Base-by-base conservation (phyloP, 2,113 vertebrate genomes). In the Nanorana parkeri region DNA sequence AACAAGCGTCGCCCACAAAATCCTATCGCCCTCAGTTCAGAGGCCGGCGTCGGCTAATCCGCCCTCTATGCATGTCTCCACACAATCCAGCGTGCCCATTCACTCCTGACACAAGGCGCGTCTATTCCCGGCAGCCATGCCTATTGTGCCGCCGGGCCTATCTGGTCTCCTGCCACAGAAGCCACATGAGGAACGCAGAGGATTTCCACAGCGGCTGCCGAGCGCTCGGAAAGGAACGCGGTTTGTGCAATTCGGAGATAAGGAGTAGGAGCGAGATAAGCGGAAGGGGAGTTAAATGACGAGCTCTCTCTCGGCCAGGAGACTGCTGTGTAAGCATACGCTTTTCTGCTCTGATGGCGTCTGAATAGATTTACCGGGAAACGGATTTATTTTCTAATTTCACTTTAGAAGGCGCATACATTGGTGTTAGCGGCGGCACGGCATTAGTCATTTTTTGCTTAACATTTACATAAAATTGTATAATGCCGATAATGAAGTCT, bases 351-450 rank as follows among this genome's bases (percentile, higher is more conserved):
- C 63, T 1, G 23, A 8, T 17, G 61, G 61, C 75, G 41, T 77
- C n/a, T 54, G 61, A 63, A 52, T n/a, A 78, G 61, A 67, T 54
- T 78, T 56, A 78, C 76, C 63, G 32, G 41, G 67, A 78, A 78
- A 78, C 51, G 28, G 60, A 67, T 56, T 66, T 66, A 78, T 78
- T 78, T 66, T 55, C 76, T 67, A 78, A 77, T 77, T 77, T 66
- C 66, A 52, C 41, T 11, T 66, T 29, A 66, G 52, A 67, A 67
- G 76, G 47, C 65, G 68, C 20, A 51, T 51, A 69, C 41, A 7
- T 41, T 32, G 68, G 68, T 52, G 76, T 26, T 21, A 8, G 24
- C 4, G 10, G 3, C 0, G 63, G 24, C 76, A 28, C 21, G 4
- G 52, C 21, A 66, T 54, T 54, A 65, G 66, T 77, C 60, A 55